Evolutionary conservation across 2,113 vertebrate species (phyloP).

Genomic region (Otis tarda): DNA sequence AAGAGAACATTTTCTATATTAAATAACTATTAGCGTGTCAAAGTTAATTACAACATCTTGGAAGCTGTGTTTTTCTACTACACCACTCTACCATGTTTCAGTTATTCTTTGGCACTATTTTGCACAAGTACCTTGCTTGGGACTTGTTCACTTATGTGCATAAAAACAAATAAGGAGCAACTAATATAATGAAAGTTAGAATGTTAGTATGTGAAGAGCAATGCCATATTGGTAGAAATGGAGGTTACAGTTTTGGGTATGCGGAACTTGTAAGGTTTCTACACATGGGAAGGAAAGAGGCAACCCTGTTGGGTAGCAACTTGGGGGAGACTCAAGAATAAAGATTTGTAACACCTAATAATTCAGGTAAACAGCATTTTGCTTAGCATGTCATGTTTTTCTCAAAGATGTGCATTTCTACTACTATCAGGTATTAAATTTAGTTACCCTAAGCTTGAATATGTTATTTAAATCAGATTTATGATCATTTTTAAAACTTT

Average conservation of each 20-base stretch:
- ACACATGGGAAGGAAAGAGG: accelerated
- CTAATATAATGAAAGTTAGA: constrained; percentile 42
- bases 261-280: neutral
- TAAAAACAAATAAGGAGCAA: neutral
- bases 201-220: constrained; percentile 57
- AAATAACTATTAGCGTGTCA: neutral
- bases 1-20: neutral
- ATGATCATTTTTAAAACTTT: neutral
- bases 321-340: neutral
- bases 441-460: neutral
- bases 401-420: neutral
- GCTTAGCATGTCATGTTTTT: neutral
- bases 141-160: constrained; percentile 16
- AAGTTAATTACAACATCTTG: neutral
- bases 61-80: neutral
- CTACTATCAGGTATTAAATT: neutral
- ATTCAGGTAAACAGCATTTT: neutral
- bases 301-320: neutral
- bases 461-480: neutral
- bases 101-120: neutral
- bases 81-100: neutral
- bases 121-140: neutral
- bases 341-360: neutral
- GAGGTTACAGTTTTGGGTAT: constrained; percentile 58
- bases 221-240: constrained; percentile 64